phyloP scores from a whole-genome alignment of 2,888 invertebrate species.

The Neoitamus cyanurus region DNA sequence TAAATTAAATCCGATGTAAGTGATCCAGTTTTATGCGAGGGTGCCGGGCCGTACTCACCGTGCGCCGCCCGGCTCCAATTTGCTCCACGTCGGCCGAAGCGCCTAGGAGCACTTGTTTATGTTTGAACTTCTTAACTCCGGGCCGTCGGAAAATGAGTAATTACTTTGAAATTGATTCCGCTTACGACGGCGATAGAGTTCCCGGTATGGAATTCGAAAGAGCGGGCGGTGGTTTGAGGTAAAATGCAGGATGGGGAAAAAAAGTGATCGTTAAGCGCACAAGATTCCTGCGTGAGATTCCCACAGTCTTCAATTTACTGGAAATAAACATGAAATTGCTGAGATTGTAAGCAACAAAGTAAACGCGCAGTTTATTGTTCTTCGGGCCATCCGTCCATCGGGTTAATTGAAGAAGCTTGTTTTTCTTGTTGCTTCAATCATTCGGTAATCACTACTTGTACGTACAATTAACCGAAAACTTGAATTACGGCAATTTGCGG shows the following conservation, averaged over 20 bases:
- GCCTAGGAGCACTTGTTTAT: not conserved
- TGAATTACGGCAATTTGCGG: not conserved
- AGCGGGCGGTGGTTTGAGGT: not conserved
- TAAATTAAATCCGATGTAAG: constrained; percentile 17
- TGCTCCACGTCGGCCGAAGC: not conserved
- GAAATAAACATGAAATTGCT: constrained; percentile 16
- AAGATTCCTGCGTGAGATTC: constrained; percentile 3
- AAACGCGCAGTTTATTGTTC: constrained; percentile 1
- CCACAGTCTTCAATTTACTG: constrained; percentile 13
- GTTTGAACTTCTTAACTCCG: not conserved
- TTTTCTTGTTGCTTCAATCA: not conserved
- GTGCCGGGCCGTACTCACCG: not conserved
- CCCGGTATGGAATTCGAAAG: not conserved
- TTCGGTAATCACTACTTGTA: not conserved
- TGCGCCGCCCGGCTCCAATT: not conserved
- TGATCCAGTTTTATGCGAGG: constrained; percentile 12
- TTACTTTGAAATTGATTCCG: constrained; percentile 25
- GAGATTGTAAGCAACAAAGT: constrained; percentile 1
- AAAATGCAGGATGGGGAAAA: not conserved
- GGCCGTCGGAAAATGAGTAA: constrained; percentile 1
- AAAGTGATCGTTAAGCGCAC: constrained; percentile 2
- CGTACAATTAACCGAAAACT: not conserved
- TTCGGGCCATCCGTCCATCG: not conserved
- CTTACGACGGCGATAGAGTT: not conserved
- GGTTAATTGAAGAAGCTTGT: constrained; percentile 1